Evolutionary conservation across 2,888 invertebrate genomes (phyloP).

Genomic region (Bombyx huttoni): DNA sequence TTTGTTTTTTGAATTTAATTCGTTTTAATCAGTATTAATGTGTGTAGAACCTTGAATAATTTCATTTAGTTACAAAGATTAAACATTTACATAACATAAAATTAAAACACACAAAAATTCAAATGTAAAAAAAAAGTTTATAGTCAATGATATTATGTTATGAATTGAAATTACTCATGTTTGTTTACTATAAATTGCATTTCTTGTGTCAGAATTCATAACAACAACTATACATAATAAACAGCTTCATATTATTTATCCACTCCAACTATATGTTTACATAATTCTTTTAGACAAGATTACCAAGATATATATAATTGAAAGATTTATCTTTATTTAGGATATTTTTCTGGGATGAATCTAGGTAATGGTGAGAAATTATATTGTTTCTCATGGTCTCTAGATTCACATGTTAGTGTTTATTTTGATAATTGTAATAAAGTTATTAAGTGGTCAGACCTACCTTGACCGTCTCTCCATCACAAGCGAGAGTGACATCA

Average conservation of each 20-base stretch:
- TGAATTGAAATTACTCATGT: conserved; percentile 30
- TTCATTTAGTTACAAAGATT: too few species aligned
- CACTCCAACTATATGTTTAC: conserved; percentile 35
- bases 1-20: conserved; percentile 6
- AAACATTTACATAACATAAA: too few species aligned
- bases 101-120: conserved; percentile 5
- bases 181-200: conserved; percentile 57
- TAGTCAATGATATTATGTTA: conserved; percentile 7
- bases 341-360: too few species aligned
- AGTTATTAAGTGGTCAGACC: conserved; percentile 6
- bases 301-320: too few species aligned
- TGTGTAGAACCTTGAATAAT: too few species aligned
- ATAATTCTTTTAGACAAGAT: conserved; percentile 6
- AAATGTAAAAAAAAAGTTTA: conserved; percentile 12
- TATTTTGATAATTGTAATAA: too few species aligned
- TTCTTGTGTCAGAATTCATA: conserved; percentile 48
- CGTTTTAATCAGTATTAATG: conserved; percentile 7
- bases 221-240: conserved; percentile 41
- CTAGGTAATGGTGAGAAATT: too few species aligned
- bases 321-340: too few species aligned
- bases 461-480: conserved; percentile 89
- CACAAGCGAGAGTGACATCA: conserved; percentile 93
- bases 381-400: too few species aligned
- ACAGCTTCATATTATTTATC: conserved; percentile 3
- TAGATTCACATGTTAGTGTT: too few species aligned